Base-by-base conservation (phyloP, 2,888 invertebrate genomes). In the Tetanocera ferruginea region DNA sequence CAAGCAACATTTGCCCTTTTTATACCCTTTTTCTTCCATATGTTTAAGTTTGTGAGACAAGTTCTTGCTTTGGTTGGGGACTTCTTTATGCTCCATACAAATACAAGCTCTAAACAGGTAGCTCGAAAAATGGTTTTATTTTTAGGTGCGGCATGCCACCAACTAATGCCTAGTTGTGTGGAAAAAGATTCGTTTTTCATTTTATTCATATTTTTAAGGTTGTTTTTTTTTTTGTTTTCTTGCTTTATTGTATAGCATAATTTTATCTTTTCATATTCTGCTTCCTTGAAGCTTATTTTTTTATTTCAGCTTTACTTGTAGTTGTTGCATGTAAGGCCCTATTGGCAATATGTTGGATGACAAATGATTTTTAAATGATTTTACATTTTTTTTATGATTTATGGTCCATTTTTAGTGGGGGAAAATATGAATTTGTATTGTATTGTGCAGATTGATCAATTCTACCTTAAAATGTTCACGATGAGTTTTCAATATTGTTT, bases 321-420 rank as follows among this genome's bases (percentile, higher is more conserved):
- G 14, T 34, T 1, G 6, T 11, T 4, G 66, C 66, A 17, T 60
- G 31, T 31, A 19, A 23, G 23, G 23, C 3, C 76, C 78, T 78
- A 78, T 77, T 78, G 72, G 51, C 71, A 77, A 67, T 81, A 81
- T 81, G 80, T 80, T 81, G 81, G 84, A 84, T 86, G 86, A 86
- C 86, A 85, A 86, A 86, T 86, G 86, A 85, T 83, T 81, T 81
- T 78, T 79, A 81, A 84, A 83, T 86, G 86, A 86, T 81, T 86
- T 80, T 82, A 85, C 86, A 86, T 28, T 31, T 25, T 52, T 28
- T 69, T 69, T 49, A 69, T 51, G 69, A 69, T 69, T 69, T 69
- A 69, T 69, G 17, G 64, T 60, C 28, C 28, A 28, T 9, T 14
- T 60, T 60, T n/a, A 14, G 25, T 60, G 5, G 28, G 5, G 28